Evolutionary conservation across 1,140 invertebrate genomes (phyloP), one percentile per base, ranked within the genome.

Genomic region (Akabosia matsudoensis): DNA sequence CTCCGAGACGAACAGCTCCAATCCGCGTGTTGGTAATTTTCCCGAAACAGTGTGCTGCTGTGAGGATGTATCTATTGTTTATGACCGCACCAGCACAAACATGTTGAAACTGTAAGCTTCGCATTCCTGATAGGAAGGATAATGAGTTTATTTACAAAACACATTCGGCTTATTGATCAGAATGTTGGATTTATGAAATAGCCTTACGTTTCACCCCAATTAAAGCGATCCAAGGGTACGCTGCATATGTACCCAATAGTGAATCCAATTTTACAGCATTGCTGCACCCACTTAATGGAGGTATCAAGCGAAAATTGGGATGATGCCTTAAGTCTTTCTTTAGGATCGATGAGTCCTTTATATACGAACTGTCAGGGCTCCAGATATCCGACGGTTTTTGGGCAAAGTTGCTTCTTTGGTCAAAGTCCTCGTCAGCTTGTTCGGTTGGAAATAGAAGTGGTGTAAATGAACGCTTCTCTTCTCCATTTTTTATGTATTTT

Each of bases 1-100:
- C 80, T 51, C 80, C 80, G 14, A 82, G 7, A 67, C 79, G 77
- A 24, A 80, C 70, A 24, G 7, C 18, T 14, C 37, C 10, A 34
- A 72, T n/a, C 3, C n/a, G 31, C 61, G 61, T 24, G 7, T 67
- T 67, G 30, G 61, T n/a, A 28, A n/a, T n/a, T n/a, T 7, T 24
- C 22, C 28, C 37, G 24, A 54, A 51, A 67, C 61, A 75, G 26
- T 64, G 51, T 1, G 52, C 54, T 3, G 54, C 16, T 7, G 73
- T 64, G 18, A 74, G 16, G 18, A 74, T 64, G 54, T 74, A 64
- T 4, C 73, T 4, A n/a, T 61, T 13, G 22, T 61, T 74, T 3
- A 74, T 74, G 1, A 74, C 18, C 16, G 31, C 28, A 18, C 73
- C 73, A 30, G 31, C 52, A 24, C 70, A 72, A 2, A 37, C 2